Percentiles rank a stretch among this genome's conserved stretches.
phyloP scores from a whole-genome alignment of 2,113 vertebrate genomes.

The Gymnobelideus leadbeateri region DNA sequence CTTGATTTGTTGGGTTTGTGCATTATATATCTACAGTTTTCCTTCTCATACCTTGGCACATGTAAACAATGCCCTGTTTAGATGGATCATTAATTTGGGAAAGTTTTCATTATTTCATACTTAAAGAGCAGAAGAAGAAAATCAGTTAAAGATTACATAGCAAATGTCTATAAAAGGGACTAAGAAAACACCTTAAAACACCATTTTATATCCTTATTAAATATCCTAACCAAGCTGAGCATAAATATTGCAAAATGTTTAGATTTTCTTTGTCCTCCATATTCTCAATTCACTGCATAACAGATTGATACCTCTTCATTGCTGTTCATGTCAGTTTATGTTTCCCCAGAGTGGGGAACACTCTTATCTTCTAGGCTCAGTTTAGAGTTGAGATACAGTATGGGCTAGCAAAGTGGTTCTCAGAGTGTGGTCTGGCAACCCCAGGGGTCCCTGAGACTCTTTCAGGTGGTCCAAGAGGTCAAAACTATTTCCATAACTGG shows the following conservation, averaged over 20 bases:
- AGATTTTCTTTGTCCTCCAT: background rate
- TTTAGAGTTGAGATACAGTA: background rate
- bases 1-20: background rate
- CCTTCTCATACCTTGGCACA: background rate
- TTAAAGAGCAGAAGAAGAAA: background rate
- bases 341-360: background rate
- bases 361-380: slow-evolving; percentile 22
- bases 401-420: background rate
- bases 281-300: slow-evolving; percentile 29
- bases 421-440: background rate
- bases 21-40: background rate
- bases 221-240: background rate
- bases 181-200: background rate
- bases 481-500: background rate
- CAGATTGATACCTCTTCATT: background rate
- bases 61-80: background rate
- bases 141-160: background rate
- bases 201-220: background rate
- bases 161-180: background rate
- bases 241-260: background rate
- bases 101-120: no score
- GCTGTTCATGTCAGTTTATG: background rate
- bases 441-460: background rate
- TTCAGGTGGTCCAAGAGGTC: background rate
- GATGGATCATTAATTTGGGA: no score